A percentile compares a stretch with the other conserved stretches of the same genome.
Evolutionary conservation across 2,888 invertebrate genomes (phyloP).

Genomic region (Trachelus tabidus): DNA sequence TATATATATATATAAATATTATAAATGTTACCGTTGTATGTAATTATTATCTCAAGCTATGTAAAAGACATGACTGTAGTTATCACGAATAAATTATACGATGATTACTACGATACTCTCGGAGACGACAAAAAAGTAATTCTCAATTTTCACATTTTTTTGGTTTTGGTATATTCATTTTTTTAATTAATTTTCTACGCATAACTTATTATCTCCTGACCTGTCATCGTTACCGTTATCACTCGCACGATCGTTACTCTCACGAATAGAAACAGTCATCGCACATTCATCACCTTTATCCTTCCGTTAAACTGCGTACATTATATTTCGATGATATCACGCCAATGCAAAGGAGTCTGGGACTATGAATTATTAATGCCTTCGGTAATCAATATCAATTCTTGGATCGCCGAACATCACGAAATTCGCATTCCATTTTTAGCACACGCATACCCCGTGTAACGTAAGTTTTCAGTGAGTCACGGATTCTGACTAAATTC

Average conservation of each 20-base stretch:
- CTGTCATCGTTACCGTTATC: neutral
- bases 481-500: neutral
- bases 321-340: neutral
- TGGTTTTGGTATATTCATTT: neutral
- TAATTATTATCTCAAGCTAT: slow-evolving; percentile 38
- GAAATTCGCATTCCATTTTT: neutral
- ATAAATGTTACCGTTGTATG: slow-evolving; percentile 60
- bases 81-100: slow-evolving; percentile 30
- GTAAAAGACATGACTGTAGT: slow-evolving; percentile 38
- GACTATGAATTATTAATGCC: neutral
- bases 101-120: slow-evolving; percentile 2
- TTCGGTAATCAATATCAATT: neutral
- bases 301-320: neutral
- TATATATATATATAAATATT: slow-evolving; percentile 44
- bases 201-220: neutral
- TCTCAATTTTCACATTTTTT: neutral
- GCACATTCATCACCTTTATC: neutral
- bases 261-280: neutral
- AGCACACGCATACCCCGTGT: neutral
- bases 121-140: neutral
- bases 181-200: neutral
- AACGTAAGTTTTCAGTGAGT: neutral
- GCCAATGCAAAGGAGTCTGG: neutral
- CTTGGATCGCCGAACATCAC: neutral
- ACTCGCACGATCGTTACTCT: neutral